Evolutionary conservation across 1,140 invertebrate genomes (phyloP).

Genomic region (Catajapyx aquilonaris): DNA sequence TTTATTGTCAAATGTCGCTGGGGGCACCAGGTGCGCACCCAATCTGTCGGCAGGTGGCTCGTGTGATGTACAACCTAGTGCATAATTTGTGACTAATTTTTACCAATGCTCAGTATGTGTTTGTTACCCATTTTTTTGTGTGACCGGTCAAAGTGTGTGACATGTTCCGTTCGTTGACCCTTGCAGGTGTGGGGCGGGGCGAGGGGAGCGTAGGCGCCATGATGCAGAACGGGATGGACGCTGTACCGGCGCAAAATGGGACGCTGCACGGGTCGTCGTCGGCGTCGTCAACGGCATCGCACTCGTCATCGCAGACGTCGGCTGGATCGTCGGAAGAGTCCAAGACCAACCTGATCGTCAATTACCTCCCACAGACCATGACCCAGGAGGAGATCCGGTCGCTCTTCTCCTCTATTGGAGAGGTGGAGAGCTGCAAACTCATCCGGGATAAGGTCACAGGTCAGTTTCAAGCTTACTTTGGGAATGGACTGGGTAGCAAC

Average conservation of each 20-base stretch:
- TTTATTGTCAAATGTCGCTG: too few relatives aligned
- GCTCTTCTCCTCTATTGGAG: constrained; percentile 92
- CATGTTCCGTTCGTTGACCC: too few relatives aligned
- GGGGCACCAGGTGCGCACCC: too few relatives aligned
- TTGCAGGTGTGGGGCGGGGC: constrained; percentile 9
- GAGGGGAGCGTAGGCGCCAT: constrained; percentile 26
- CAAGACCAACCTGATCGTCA: constrained; percentile 97
- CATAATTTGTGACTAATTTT: too few relatives aligned
- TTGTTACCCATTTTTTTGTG: too few relatives aligned
- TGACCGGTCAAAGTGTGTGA: too few relatives aligned
- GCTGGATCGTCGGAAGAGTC: constrained; percentile 58
- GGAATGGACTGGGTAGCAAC: too few relatives aligned
- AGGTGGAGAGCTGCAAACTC: constrained; percentile 97
- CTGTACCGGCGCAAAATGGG: constrained; percentile 42
- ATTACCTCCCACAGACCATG: constrained; percentile 99
- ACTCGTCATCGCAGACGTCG: constrained; percentile 23
- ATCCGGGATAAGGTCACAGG: constrained; percentile 96
- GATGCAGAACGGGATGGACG: constrained; percentile 69
- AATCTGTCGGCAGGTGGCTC: too few relatives aligned
- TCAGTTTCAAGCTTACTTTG: too few relatives aligned
- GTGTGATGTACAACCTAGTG: too few relatives aligned
- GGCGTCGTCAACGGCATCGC: constrained; percentile 14
- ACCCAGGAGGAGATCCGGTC: constrained; percentile 96
- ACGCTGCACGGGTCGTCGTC: constrained; percentile 20
- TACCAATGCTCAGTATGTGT: too few relatives aligned